Percentiles rank a stretch among this genome's conserved stretches.
phyloP scores from a whole-genome alignment of 2,888 invertebrate species.

The Amphipyra tragopoginis region DNA sequence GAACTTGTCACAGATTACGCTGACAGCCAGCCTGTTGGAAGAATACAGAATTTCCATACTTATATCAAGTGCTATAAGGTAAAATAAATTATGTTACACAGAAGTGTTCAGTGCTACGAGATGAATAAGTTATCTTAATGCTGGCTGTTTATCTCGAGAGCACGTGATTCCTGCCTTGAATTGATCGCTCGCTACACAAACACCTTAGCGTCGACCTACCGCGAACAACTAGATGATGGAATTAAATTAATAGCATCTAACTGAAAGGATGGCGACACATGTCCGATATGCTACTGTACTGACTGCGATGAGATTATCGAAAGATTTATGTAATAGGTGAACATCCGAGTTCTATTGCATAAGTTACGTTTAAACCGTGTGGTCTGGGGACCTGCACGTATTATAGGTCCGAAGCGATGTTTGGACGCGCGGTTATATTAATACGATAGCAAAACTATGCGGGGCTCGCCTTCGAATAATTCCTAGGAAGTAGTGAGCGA shows the following conservation, averaged over 20 bases:
- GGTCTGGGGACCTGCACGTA: not conserved
- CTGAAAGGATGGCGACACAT: constrained; percentile 46
- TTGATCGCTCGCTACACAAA: constrained; percentile 37
- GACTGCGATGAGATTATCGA: constrained; percentile 11
- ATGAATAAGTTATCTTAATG: constrained; percentile 59
- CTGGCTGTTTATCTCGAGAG: constrained; percentile 52
- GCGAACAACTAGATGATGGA: constrained; percentile 25
- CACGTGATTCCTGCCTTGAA: constrained; percentile 57
- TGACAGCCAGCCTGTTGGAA: constrained; percentile 2
- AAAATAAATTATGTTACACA: constrained; percentile 4
- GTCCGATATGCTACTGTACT: constrained; percentile 7
- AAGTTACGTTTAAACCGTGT: not conserved
- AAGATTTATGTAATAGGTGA: constrained; percentile 22
- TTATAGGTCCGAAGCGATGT: not conserved
- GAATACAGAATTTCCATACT: not conserved
- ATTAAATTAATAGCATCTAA: constrained; percentile 48
- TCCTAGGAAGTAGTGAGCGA: constrained; percentile 17
- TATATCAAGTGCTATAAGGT: not conserved
- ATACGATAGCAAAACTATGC: constrained; percentile 2
- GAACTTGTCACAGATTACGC: constrained; percentile 24
- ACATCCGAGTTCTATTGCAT: constrained; percentile 2
- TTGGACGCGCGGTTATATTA: not conserved
- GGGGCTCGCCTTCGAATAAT: constrained; percentile 7
- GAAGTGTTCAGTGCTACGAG: constrained; percentile 13
- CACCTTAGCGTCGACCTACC: constrained; percentile 26